Percentiles rank a stretch among this genome's conserved stretches.
phyloP scores from a whole-genome alignment of 2,888 invertebrate species.

The Aphidoletes aphidimyza region DNA sequence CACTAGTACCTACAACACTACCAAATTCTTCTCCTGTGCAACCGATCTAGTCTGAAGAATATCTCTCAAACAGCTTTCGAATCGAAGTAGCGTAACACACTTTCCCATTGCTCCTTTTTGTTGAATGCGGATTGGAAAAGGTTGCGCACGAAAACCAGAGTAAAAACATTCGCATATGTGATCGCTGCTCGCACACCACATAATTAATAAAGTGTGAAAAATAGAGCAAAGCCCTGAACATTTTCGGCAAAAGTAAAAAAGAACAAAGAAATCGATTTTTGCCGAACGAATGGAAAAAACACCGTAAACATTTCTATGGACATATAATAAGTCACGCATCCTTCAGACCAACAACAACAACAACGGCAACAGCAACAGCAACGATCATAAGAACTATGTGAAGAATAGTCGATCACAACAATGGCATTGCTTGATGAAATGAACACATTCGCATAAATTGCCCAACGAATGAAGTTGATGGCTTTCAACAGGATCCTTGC shows the following conservation, averaged over 20 bases:
- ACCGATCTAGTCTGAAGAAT: no score
- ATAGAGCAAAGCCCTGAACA: constrained; percentile 4
- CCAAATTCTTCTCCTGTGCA: no score
- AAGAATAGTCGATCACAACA: background rate
- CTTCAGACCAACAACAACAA: constrained; percentile 27
- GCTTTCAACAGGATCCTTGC: constrained; percentile 4
- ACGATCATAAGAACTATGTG: background rate
- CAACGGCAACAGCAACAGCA: background rate
- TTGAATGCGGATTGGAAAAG: background rate
- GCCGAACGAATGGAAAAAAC: background rate
- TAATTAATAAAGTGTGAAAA: constrained; percentile 40
- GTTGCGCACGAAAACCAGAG: background rate
- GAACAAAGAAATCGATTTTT: background rate
- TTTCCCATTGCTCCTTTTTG: background rate
- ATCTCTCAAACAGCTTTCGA: background rate
- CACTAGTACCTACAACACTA: background rate
- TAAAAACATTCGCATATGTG: constrained; percentile 1
- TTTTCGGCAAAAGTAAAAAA: background rate
- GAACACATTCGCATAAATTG: constrained; percentile 24
- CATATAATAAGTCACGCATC: constrained; percentile 51
- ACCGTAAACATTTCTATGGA: constrained; percentile 31
- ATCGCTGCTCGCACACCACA: constrained; percentile 3
- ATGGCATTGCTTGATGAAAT: constrained; percentile 17
- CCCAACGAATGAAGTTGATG: background rate
- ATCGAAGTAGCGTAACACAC: background rate